A percentile compares a stretch with the other conserved stretches of the same genome.
phyloP scores from a whole-genome alignment of 2,113 vertebrate species.

The Cynopterus brachyotis region DNA sequence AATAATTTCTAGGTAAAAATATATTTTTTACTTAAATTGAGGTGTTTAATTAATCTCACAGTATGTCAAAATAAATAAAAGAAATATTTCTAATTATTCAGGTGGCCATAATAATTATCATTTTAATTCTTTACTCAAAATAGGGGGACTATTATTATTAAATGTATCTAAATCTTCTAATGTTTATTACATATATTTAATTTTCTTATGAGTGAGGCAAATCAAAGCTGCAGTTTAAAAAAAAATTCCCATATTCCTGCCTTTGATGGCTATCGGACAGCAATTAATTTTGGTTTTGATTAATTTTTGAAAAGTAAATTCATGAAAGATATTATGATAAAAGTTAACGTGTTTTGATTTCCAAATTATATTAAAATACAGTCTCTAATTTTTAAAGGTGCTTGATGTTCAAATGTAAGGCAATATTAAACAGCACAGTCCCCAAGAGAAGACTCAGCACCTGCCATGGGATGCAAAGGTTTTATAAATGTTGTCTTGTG shows the following conservation, averaged over 20 bases:
- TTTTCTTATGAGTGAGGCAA: background rate
- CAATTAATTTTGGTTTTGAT: slow-evolving; percentile 53
- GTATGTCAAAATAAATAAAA: background rate
- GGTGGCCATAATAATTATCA: background rate
- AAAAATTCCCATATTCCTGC: background rate
- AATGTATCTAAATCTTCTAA: background rate
- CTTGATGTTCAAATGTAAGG: slow-evolving; percentile 86
- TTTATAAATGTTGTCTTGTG: slow-evolving; percentile 85
- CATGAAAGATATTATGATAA: slow-evolving; percentile 58
- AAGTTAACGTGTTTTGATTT: slow-evolving; percentile 80
- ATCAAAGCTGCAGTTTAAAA: background rate
- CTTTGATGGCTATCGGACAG: background rate
- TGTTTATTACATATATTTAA: background rate
- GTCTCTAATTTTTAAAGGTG: slow-evolving; percentile 49
- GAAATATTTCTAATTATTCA: background rate
- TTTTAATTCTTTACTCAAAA: background rate
- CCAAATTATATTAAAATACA: slow-evolving; percentile 77
- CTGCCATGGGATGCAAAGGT: slow-evolving; percentile 80
- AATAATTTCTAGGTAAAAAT: background rate
- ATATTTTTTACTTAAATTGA: slow-evolving; percentile 8
- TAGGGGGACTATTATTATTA: background rate
- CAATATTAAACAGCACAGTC: slow-evolving; percentile 78
- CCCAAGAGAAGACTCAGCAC: slow-evolving; percentile 70
- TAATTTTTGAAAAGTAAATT: slow-evolving; percentile 75
- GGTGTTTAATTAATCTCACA: background rate